These are phyloP conservation scores for Amphiprion ocellaris DNA, from an alignment of 2,113 vertebrate genomes.

Conservation along the genomic window DNA sequence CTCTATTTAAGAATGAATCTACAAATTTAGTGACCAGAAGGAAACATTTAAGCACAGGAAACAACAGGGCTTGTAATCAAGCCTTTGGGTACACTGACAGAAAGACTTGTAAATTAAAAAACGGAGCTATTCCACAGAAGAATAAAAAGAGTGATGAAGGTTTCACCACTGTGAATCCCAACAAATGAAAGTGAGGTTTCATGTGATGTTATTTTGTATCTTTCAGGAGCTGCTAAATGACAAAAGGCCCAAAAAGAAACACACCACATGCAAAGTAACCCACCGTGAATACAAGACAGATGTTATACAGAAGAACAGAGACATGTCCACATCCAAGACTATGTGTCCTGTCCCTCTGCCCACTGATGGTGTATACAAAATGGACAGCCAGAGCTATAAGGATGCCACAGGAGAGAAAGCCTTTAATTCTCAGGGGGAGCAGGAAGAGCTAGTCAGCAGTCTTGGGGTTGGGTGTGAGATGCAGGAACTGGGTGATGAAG, in stretches of 20 bases:
- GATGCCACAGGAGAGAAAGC: not conserved
- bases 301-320: not conserved
- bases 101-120: no score
- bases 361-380: not conserved
- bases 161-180: not conserved
- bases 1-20: no score
- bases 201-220: not conserved
- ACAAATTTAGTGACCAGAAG: no score
- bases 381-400: not conserved
- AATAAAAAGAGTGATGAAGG: no score
- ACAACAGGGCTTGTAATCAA: no score
- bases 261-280: not conserved
- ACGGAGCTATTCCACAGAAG: no score
- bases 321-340: not conserved
- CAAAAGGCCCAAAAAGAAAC: conserved; percentile 10
- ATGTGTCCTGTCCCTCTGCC: not conserved
- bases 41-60: no score
- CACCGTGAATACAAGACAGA: not conserved
- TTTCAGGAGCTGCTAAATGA: conserved; percentile 16
- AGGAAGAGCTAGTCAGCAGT: not conserved
- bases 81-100: no score
- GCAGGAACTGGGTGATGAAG: not conserved
- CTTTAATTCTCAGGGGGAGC: not conserved
- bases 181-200: not conserved
- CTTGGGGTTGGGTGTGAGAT: not conserved